Base-by-base conservation (phyloP, 2,888 invertebrate genomes). In the Oscheius myriophilus region DNA sequence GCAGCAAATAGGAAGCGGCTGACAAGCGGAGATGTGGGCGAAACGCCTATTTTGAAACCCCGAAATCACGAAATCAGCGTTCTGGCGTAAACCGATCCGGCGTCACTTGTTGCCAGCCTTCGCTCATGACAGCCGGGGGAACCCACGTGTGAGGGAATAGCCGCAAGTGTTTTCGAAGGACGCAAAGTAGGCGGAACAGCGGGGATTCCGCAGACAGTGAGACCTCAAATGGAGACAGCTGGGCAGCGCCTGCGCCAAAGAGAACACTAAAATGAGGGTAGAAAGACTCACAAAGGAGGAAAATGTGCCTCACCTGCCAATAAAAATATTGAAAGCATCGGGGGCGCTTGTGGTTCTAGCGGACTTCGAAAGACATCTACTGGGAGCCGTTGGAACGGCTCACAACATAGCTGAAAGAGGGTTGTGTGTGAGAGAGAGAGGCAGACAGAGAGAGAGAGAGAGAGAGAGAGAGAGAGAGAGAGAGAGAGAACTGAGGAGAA, bases 221-320 rank as follows among this genome's bases (percentile, higher is more conserved):
- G 75, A 75, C 46, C 78, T 71, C 49, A 72, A 71, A 52, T 78
- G 73, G 18, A 78, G 72, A 62, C 78, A 78, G 62, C 75, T 75
- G 62, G 53, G 59, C 12, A 72, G 41, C 7, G 41, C 33, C 23
- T 42, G 16, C 33, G 51, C 33, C 11, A 43, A 52, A 21, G 42
- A 52, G 23, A 51, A 4, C 12, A 49, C 33, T 33, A 33, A 33
- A 33, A 33, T 33, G 9, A 33, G 33, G 33, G 33, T 3, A 6
- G 3, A 39, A 9, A 11, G 26, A n/a, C 41, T 52, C 18, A 46
- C 39, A 54, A 25, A 41, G 39, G 18, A 57, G 16, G 18, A 43
- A 41, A 21, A 25, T 16, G 43, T 57, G 9, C 25, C 23, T 43
- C 42, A 58, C 42, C 43, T 23, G 25, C n/a, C 14, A 18, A 18